Percentiles rank a stretch among this genome's conserved stretches.
Evolutionary conservation across 1,140 invertebrate species (phyloP).

Genomic region (Drosophila insularis): DNA sequence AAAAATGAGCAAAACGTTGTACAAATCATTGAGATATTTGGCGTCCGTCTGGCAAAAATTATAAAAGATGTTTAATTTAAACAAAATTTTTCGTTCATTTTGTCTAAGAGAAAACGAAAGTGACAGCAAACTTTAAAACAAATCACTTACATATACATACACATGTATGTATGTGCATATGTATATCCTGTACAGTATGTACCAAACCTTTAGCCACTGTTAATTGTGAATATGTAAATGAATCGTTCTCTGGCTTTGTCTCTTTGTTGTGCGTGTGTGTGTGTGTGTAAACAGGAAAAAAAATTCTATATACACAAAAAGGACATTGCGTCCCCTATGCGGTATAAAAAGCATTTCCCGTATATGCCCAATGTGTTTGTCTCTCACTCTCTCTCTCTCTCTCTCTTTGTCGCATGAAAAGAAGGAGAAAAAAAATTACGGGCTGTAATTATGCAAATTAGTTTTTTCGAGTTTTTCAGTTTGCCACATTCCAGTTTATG

Average conservation of each 20-base stretch:
- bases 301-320: slow-evolving; percentile 53
- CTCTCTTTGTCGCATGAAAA: background rate
- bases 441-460: slow-evolving; percentile 80
- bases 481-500: slow-evolving; percentile 22
- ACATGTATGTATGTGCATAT: too few species aligned
- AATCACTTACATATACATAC: background rate
- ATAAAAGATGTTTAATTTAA: slow-evolving; percentile 1
- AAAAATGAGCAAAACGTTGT: background rate
- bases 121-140: background rate
- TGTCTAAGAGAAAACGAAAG: background rate
- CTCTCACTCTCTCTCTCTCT: too few species aligned
- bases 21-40: slow-evolving; percentile 32
- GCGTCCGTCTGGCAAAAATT: background rate
- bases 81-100: background rate
- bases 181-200: background rate
- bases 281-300: slow-evolving; percentile 37
- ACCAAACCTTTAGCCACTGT: background rate
- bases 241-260: slow-evolving; percentile 17
- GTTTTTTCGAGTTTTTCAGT: slow-evolving; percentile 54
- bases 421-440: slow-evolving; percentile 59
- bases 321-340: slow-evolving; percentile 70
- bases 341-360: slow-evolving; percentile 28
- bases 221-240: slow-evolving; percentile 50
- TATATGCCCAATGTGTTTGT: slow-evolving; percentile 26
- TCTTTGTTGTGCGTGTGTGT: slow-evolving; percentile 40